These are phyloP conservation scores for Halictus quadricinctus DNA, from an alignment of 2,888 invertebrate species.

Conservation along the genomic window DNA sequence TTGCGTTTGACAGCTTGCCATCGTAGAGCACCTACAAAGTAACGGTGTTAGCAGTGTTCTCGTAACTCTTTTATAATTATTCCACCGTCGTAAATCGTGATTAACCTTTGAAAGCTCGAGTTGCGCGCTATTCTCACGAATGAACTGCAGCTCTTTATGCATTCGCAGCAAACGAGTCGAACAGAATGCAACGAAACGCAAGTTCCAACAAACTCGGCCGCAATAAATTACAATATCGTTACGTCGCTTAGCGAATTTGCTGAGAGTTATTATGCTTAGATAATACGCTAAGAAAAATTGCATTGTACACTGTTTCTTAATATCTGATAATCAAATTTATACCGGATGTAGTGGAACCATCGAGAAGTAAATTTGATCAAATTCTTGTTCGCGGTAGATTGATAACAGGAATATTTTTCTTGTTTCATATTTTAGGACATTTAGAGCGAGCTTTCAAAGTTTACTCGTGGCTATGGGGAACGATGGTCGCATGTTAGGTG, in stretches of 20 bases:
- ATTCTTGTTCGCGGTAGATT: no score
- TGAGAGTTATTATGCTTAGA: no score
- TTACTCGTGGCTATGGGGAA: conserved; percentile 7
- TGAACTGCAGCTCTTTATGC: neutral
- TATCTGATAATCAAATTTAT: no score
- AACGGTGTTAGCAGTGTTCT: conserved; percentile 16
- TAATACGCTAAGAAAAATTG: no score
- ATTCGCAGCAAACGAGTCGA: neutral
- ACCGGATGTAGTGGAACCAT: no score
- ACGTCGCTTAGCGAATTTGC: no score
- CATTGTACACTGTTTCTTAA: no score
- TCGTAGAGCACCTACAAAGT: conserved; percentile 96
- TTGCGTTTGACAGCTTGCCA: conserved; percentile 97
- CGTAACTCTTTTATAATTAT: neutral
- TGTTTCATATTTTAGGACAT: neutral
- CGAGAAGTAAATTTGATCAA: no score
- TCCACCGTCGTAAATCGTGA: conserved; percentile 18
- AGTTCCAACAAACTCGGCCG: neutral
- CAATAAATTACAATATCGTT: neutral
- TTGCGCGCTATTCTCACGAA: neutral
- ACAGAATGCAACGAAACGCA: neutral
- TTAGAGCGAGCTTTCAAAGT: conserved; percentile 21
- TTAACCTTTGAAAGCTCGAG: conserved; percentile 32
- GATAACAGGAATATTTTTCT: neutral
- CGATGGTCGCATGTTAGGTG: conserved; percentile 18